Percentiles rank a stretch among this genome's conserved stretches.
Evolutionary conservation across 1,140 invertebrate species (phyloP).

Genomic region (Cheumatopsyche charites): DNA sequence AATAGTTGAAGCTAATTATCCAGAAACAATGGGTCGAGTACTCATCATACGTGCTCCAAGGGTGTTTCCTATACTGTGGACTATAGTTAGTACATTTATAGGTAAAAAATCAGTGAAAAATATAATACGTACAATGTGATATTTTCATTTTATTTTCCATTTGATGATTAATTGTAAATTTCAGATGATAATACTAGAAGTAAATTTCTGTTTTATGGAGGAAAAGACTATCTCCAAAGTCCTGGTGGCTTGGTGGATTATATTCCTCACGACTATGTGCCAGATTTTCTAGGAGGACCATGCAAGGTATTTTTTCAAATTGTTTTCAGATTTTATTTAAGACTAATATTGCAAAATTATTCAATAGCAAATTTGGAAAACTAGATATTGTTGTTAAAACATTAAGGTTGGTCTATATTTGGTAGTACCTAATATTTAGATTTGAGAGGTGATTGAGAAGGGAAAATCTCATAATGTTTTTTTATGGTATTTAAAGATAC

Average conservation of each 20-base stretch:
- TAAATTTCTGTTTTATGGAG: slow-evolving; percentile 93
- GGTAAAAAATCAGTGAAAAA: slow-evolving; percentile 62
- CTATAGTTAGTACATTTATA: slow-evolving; percentile 95
- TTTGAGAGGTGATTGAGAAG: no score
- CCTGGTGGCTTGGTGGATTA: slow-evolving; percentile 84
- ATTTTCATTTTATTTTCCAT: not conserved
- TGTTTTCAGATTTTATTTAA: no score
- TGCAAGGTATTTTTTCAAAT: slow-evolving; percentile 77
- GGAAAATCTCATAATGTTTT: no score
- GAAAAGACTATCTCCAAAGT: slow-evolving; percentile 80
- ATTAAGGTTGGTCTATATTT: no score
- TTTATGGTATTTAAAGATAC: no score
- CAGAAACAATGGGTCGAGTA: slow-evolving; percentile 92
- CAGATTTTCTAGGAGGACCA: slow-evolving; percentile 89
- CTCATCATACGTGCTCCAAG: slow-evolving; percentile 87
- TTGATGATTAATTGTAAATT: slow-evolving; percentile 49
- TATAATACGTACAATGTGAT: no score
- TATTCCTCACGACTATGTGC: slow-evolving; percentile 84
- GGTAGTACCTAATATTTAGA: no score
- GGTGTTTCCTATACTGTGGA: slow-evolving; percentile 97
- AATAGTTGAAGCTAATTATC: slow-evolving; percentile 94
- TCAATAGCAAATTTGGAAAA: no score
- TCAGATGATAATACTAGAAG: slow-evolving; percentile 91
- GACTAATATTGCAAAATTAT: no score
- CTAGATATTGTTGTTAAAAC: no score